These are phyloP conservation scores for Trididemnum nubilum DNA, from an alignment of 23 tunicate species.

Conservation along the genomic window DNA sequence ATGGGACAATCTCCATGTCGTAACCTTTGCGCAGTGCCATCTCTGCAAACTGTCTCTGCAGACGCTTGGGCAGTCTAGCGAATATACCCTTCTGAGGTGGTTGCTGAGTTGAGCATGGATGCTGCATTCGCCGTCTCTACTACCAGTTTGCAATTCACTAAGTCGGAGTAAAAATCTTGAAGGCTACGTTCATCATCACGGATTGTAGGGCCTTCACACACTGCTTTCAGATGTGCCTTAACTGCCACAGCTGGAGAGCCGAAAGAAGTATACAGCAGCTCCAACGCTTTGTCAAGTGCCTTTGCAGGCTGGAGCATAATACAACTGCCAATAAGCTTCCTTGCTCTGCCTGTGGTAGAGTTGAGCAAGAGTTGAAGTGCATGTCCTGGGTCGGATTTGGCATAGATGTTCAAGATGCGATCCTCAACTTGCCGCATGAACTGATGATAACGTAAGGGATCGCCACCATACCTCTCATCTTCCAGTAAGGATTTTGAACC, in stretches of 20 bases:
- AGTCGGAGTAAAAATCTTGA: conserved; percentile 19
- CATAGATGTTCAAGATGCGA: conserved; percentile 11
- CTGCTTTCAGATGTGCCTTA: not conserved
- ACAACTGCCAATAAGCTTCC: conserved; percentile 7
- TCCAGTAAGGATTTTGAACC: not conserved
- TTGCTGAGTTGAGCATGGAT: not conserved
- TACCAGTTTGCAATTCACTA: conserved; percentile 15
- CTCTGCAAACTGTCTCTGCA: conserved; percentile 4
- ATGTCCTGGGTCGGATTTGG: conserved; percentile 5
- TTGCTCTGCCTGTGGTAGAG: conserved; percentile 17
- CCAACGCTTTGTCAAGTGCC: not conserved
- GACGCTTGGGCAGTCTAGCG: not conserved
- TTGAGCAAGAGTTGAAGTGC: conserved; percentile 14
- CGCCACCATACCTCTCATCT: not conserved
- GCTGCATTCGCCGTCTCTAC: not conserved
- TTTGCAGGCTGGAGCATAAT: not conserved
- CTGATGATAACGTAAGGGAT: conserved; percentile 17
- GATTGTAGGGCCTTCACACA: not conserved
- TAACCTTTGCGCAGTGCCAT: not conserved
- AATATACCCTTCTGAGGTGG: conserved; percentile 16
- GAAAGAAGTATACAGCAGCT: not conserved
- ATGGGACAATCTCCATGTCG: conserved; percentile 16
- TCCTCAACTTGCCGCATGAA: conserved; percentile 21
- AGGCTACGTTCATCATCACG: not conserved
- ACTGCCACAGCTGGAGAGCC: conserved; percentile 14